Evolutionary conservation across 2,113 vertebrate species (phyloP), one percentile per base, ranked within the genome.

Genomic region (Daubentonia madagascariensis): DNA sequence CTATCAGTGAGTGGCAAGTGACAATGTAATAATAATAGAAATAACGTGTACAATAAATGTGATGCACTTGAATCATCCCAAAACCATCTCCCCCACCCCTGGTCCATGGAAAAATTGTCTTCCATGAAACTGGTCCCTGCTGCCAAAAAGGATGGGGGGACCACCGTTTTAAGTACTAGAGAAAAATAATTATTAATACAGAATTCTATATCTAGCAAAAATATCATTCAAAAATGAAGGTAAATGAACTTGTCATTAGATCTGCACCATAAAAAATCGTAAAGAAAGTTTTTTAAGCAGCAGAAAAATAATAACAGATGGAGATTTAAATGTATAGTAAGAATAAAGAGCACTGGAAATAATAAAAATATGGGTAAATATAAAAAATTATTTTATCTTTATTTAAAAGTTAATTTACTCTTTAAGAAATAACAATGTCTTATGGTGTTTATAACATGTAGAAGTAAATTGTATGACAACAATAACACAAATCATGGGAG

Each of bases 401-500:
- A 3, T 40, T 17, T 17, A 28, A 78, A 52, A 45, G 8, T 70
- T 81, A 45, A 83, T 59, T 85, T 84, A 85, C 25, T 85, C 45
- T 92, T 84, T 92, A 40, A 75, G 30, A 94, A 48, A 7, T 78
- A 81, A 61, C 12, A 59, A 48, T 94, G 35, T 80, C 37, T 50
- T 48, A 40, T 61, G 22, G 43, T 1, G 22, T 65, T 75, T 54
- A 75, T 43, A 59, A 57, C 40, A 59, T 87, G 68, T 70, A 43
- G 59, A 65, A 67, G 50, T 59, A 70, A 79, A 94, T 59, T 68
- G 45, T 23, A 85, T 85, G 43, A 52, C 17, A 86, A 37, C 14
- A 79, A 23, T 86, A 87, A 94, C 50, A 94, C 50, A 94, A 87
- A 94, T 30, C 35, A 94, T 37, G 17, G n/a, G 22, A 94, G 32